These are phyloP conservation scores for Rhinolophus sinicus DNA, from an alignment of 2,113 vertebrate genomes.

Conservation along the genomic window DNA sequence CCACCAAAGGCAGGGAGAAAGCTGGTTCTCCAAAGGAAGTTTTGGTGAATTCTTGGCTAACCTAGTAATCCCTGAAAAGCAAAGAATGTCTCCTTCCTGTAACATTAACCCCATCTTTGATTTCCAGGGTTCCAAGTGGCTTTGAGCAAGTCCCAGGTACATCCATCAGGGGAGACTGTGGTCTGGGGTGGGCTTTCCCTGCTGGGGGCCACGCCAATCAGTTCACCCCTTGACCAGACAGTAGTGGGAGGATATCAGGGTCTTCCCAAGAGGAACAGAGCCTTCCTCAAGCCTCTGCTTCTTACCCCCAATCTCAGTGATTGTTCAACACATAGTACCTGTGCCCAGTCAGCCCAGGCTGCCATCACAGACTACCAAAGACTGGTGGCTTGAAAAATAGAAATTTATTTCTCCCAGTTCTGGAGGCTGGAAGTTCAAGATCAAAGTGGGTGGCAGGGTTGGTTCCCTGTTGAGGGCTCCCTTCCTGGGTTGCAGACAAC, in stretches of 20 bases:
- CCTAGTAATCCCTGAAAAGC: background rate
- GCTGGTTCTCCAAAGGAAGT: background rate
- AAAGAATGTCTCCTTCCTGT: background rate
- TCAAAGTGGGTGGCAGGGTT: background rate
- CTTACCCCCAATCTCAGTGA: background rate
- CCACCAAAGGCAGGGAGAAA: background rate
- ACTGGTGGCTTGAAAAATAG: background rate
- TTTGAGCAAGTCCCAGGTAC: background rate
- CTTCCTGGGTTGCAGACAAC: background rate
- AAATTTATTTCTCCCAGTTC: background rate
- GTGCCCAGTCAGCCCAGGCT: background rate
- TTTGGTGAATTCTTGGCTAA: background rate
- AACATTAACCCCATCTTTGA: background rate
- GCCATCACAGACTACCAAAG: background rate
- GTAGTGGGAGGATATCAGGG: background rate
- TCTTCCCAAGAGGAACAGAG: background rate
- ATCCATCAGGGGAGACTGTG: background rate
- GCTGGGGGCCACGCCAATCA: background rate
- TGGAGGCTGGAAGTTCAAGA: background rate
- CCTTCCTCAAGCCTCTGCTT: background rate
- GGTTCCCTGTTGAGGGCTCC: background rate
- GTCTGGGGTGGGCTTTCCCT: background rate
- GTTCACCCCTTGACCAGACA: background rate
- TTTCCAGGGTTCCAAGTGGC: background rate
- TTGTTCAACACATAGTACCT: no score